Evolutionary conservation across 2,888 invertebrate genomes (phyloP), one percentile per base, ranked within the genome.

Genomic region (Scaptomyza polygonia): DNA sequence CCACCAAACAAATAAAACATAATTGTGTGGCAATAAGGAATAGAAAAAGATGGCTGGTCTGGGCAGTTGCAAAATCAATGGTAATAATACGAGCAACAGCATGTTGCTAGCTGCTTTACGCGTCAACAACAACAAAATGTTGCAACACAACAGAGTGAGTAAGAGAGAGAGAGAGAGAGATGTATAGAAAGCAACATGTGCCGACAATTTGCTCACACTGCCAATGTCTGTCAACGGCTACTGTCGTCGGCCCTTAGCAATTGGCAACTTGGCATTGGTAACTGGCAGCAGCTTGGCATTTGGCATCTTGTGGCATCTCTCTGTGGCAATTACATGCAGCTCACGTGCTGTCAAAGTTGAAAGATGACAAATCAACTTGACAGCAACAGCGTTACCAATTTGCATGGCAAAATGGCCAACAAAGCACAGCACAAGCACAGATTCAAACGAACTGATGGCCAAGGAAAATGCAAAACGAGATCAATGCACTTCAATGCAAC

Each of bases 341-440:
- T 82, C 82, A 82, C 82, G 82, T 85, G 82, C 82, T 82, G 82
- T 82, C 88, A 82, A 87, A 87, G 82, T 87, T 82, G 88, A 82
- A 82, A 82, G 82, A 82, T 82, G 82, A 82, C 82, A 82, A 82
- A 82, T 82, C 88, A 82, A 82, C 82, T 87, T 82, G 82, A 82
- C 82, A 82, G 82, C 67, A 62, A 73, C 73, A 74, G 77, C 57
- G 76, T 61, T 65, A 67, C 83, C 82, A 82, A 82, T 82, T 87
- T 82, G 82, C 82, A 82, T 82, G 76, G 75, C 87, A 84, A 72
- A 74, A 84, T 86, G 87, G 81, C 61, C 69, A 34, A 34, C 34
- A 74, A 73, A 53, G 66, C 52, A 32, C 55, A 62, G 67, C 75
- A 76, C n/a, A n/a, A 34, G n/a, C 5, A 5, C 0, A 34, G 79